Conservation (phyloP, 2,888 invertebrate genomes). For the Helicoverpa assulta region DNA sequence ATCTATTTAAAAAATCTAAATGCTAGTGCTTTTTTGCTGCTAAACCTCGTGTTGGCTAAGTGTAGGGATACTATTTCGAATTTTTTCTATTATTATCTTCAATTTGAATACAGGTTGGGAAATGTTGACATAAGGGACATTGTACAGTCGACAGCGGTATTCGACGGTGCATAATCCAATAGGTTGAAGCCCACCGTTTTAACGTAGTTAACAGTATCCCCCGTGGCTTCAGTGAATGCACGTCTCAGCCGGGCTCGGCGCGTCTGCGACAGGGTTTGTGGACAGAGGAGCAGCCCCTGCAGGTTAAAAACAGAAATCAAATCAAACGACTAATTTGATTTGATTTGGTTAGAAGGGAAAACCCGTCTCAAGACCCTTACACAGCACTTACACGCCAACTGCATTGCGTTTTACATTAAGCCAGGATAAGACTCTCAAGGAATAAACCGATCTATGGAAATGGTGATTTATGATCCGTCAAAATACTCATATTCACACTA, state of each 20-base stretch:
- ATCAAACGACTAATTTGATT: conserved; percentile 80
- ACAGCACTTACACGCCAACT: conserved; percentile 86
- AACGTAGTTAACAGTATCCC: conserved; percentile 96
- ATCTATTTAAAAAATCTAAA: conserved; percentile 45
- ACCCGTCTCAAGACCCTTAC: conserved; percentile 80
- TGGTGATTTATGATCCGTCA: conserved; percentile 40
- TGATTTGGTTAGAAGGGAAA: conserved; percentile 73
- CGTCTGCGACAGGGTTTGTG: conserved; percentile 96
- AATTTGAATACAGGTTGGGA: conserved; percentile 1
- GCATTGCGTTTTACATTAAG: conserved; percentile 53
- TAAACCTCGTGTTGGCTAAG: conserved; percentile 18
- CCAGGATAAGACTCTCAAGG: conserved; percentile 53
- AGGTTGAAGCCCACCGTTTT: conserved; percentile 93
- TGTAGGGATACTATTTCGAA: conserved; percentile 9
- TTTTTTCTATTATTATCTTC: conserved; percentile 16
- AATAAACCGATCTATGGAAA: conserved; percentile 37
- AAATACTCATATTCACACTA: conserved; percentile 56
- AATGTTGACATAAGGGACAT: conserved; percentile 61
- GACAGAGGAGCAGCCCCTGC: conserved; percentile 97
- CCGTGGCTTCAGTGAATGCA: conserved; percentile 97
- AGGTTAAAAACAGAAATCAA: conserved; percentile 86
- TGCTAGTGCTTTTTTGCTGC: conserved; percentile 15
- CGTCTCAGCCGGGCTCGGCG: conserved; percentile 96
- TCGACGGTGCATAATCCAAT: conserved; percentile 83
- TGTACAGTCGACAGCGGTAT: conserved; percentile 84